Evolutionary conservation across 2,888 invertebrate genomes (phyloP), one percentile per base, ranked within the genome.

Genomic region (Ophraella communa): DNA sequence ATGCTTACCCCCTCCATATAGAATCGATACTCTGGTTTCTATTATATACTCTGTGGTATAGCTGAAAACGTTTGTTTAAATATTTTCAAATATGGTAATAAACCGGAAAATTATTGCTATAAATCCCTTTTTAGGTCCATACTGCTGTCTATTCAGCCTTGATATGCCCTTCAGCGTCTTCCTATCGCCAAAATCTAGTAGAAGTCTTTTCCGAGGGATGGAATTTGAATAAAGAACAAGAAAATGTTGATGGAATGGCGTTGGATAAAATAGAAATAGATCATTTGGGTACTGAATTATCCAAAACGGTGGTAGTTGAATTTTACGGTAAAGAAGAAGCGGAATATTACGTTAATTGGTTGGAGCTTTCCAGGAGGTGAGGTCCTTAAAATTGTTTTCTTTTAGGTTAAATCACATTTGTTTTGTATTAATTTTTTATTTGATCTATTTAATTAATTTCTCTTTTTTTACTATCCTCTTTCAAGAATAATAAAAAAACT

Each of bases 151-250:
- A 85, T 45, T 83, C 85, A 60, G 85, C 84, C n/a, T 80, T 87
- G 14, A 84, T 88, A 3, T 91, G 90, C 73, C 89, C 88, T 3
- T 82, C 85, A 65, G 83, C 83, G 47, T 62, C 65, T 33, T 78
- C 82, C 44, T 86, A 86, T 47, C 86, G 57, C 7, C 53, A 88
- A 62, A 87, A 89, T 67, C 83, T 88, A 69, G 92, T 93, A 18
- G 92, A 93, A 83, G 89, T 94, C 53, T 94, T 94, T 80, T 94
- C 93, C 51, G 91, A 93, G 74, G 94, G 94, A 33, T 94, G 94
- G 94, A 80, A 83, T 64, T 77, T 83, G 65, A 80, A 71, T 66
- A 67, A 81, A 69, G 81, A 79, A 65, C 79, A 84, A 76, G 70
- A 69, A 4, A 53, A 42, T 44, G 69, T 77, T 3, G 75, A 75